Percentiles rank a stretch among this genome's conserved stretches.
These are phyloP conservation scores for Pocillopora grandis DNA, from an alignment of 92 coral and sea anemone genomes.

Conservation along the genomic window DNA sequence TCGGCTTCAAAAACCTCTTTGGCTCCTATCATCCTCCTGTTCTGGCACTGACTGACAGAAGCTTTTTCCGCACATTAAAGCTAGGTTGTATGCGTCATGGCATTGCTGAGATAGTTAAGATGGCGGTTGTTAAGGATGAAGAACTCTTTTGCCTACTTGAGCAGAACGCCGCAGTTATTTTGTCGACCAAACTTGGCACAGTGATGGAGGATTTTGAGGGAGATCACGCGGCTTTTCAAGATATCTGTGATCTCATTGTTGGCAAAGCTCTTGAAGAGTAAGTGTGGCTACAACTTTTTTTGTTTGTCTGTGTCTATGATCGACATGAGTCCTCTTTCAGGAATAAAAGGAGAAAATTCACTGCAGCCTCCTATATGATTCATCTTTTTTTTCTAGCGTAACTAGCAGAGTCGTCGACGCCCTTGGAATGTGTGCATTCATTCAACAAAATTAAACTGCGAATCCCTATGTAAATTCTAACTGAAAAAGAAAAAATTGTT, in stretches of 20 bases:
- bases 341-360: too few relatives aligned
- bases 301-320: background rate
- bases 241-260: conserved; percentile 56
- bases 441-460: too few relatives aligned
- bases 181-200: conserved; percentile 71
- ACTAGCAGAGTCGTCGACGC: too few relatives aligned
- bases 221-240: conserved; percentile 40
- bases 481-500: too few relatives aligned
- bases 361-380: too few relatives aligned
- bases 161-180: conserved; percentile 34
- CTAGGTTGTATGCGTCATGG: conserved; percentile 71
- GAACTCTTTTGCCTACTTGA: conserved; percentile 56
- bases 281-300: background rate
- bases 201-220: conserved; percentile 47
- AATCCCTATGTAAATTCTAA: too few relatives aligned
- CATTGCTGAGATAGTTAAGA: conserved; percentile 71
- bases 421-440: too few relatives aligned
- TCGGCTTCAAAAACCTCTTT: conserved; percentile 71
- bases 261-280: conserved; percentile 75
- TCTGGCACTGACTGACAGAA: conserved; percentile 62
- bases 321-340: too few relatives aligned
- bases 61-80: conserved; percentile 58
- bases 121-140: conserved; percentile 70
- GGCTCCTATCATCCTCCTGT: conserved; percentile 75
- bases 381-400: too few relatives aligned